phyloP scores from a whole-genome alignment of 2,797 vertebrate genomes.

The Sebastes trivittatus region DNA sequence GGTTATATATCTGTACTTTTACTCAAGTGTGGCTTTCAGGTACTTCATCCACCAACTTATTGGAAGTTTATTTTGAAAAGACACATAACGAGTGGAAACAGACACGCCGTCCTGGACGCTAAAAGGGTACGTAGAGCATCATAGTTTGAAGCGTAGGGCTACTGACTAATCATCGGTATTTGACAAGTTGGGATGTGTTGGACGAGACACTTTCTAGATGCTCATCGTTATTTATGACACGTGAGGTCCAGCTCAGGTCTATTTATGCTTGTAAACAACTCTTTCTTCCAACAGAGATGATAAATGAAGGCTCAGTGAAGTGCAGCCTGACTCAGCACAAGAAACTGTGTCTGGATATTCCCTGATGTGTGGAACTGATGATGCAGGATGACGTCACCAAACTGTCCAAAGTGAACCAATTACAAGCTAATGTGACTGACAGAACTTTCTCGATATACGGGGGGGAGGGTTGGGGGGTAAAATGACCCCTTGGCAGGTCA shows the following conservation, averaged over 20 bases:
- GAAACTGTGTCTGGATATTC: background rate
- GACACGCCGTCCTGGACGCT: background rate
- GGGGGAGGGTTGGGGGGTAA: background rate
- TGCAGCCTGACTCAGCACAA: constrained; percentile 2
- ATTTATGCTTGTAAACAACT: constrained; percentile 9
- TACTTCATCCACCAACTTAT: no score
- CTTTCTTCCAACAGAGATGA: background rate
- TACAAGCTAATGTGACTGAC: background rate
- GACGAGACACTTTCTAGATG: background rate
- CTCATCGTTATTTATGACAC: background rate
- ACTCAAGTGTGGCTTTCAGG: no score
- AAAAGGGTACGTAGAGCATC: background rate
- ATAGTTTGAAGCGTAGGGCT: background rate
- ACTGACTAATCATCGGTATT: background rate
- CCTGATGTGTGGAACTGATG: background rate
- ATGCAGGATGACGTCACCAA: background rate
- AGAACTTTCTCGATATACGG: background rate
- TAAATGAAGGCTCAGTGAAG: background rate
- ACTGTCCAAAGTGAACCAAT: background rate
- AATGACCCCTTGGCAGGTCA: background rate
- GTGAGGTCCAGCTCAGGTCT: background rate
- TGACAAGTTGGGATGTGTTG: background rate
- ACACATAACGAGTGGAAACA: background rate
- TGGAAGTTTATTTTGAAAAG: background rate
- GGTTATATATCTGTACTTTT: no score